phyloP scores from a whole-genome alignment of 2,113 vertebrate species.

The Lophotis ruficrista region DNA sequence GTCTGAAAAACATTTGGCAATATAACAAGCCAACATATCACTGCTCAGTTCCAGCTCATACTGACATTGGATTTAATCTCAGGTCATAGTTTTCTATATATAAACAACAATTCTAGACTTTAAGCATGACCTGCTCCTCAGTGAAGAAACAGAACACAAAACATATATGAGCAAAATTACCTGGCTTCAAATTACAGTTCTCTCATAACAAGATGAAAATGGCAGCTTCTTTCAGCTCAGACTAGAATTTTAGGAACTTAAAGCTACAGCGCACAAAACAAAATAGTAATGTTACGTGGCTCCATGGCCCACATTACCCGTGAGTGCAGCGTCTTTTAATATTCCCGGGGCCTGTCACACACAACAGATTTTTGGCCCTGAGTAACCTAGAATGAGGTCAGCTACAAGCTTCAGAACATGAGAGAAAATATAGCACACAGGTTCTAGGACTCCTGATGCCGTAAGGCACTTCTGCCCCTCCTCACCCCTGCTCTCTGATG shows the following conservation, averaged over 20 bases:
- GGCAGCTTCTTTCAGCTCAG: not conserved
- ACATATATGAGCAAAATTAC: not conserved
- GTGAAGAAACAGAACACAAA: not conserved
- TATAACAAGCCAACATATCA: not conserved
- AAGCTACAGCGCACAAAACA: not conserved
- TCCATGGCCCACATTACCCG: not conserved
- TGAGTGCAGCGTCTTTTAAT: accelerated
- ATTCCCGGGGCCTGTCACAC: not conserved
- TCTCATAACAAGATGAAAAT: not conserved
- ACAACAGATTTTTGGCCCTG: not conserved
- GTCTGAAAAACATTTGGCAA: not conserved
- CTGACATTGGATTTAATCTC: not conserved
- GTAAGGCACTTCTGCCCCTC: not conserved
- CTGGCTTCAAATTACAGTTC: not conserved
- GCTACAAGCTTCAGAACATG: not conserved
- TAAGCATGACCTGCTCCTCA: not conserved
- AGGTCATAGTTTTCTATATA: not conserved
- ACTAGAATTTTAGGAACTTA: not conserved
- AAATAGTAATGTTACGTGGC: not conserved
- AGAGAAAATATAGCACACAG: not conserved
- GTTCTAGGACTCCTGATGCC: not conserved
- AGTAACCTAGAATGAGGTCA: not conserved
- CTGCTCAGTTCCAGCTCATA: not conserved
- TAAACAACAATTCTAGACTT: not conserved
- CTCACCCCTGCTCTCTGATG: not conserved